phyloP scores from a whole-genome alignment of 2,113 vertebrate genomes.

The Formicarius rufipectus region DNA sequence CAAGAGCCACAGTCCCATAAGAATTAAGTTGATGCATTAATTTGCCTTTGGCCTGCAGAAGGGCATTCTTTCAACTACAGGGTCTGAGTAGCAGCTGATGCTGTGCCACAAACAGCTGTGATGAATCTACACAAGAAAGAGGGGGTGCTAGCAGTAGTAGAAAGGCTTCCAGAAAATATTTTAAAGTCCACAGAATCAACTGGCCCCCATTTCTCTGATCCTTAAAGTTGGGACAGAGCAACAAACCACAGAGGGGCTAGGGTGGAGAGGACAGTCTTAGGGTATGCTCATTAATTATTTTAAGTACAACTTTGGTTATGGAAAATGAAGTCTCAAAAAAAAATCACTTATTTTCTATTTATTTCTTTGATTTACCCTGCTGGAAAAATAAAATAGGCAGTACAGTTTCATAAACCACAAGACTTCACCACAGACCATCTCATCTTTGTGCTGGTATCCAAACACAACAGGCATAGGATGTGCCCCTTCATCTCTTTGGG shows the following conservation, averaged over 20 bases:
- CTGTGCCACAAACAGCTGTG: constrained; percentile 24
- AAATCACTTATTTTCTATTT: constrained; percentile 30
- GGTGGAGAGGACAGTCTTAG: background rate
- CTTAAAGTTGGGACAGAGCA: background rate
- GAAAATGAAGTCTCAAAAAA: constrained; percentile 45
- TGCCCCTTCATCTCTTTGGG: constrained; percentile 75
- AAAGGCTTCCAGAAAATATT: background rate
- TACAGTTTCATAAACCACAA: constrained; percentile 69
- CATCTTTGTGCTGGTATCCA: constrained; percentile 55
- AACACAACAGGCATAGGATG: constrained; percentile 31
- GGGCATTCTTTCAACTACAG: background rate
- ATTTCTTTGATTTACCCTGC: constrained; percentile 54
- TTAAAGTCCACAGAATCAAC: background rate
- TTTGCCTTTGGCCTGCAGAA: constrained; percentile 22
- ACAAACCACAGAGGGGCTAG: background rate
- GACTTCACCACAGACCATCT: constrained; percentile 59
- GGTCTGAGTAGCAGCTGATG: background rate
- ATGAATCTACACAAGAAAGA: background rate
- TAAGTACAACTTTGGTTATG: constrained; percentile 9
- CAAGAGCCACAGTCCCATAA: background rate
- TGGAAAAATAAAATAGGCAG: constrained; percentile 64
- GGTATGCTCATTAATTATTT: constrained; percentile 23
- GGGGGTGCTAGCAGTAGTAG: background rate
- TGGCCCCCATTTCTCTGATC: background rate
- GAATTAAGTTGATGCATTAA: background rate